phyloP scores from a whole-genome alignment of 2,113 vertebrate species.

The Apteryx owenii region DNA sequence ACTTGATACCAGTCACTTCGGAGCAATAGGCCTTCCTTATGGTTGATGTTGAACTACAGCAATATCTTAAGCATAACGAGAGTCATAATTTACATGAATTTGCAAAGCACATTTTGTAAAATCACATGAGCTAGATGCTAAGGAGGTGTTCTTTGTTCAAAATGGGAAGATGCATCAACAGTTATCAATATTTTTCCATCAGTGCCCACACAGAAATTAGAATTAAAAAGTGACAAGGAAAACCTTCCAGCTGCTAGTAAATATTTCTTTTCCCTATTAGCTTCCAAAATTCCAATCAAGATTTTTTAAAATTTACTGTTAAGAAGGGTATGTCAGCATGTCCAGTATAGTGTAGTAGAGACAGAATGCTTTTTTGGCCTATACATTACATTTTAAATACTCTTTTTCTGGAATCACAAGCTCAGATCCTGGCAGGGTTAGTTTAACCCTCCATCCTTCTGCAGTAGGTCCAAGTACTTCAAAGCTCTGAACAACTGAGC shows the following conservation, averaged over 20 bases:
- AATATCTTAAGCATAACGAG: background rate
- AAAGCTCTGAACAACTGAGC: background rate
- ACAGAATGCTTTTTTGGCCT: background rate
- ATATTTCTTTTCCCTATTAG: background rate
- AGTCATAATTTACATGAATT: background rate
- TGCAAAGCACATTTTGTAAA: background rate
- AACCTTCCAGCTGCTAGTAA: background rate
- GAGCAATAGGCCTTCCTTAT: background rate
- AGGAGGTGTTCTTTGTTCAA: background rate
- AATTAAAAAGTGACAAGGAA: background rate
- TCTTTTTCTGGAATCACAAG: background rate
- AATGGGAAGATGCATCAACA: background rate
- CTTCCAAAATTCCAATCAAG: conserved; percentile 1
- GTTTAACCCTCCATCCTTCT: background rate
- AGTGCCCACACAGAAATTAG: background rate
- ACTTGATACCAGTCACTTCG: background rate
- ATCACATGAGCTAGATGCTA: background rate
- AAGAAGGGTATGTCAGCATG: background rate
- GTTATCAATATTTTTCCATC: background rate
- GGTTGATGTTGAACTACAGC: background rate
- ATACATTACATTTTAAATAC: background rate
- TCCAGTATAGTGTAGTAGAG: background rate
- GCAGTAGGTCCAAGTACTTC: background rate
- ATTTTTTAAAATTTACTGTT: background rate
- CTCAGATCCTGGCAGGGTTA: background rate